phyloP scores from a whole-genome alignment of 64 coral and sea anemone genomes.

The Stylophora pistillata region DNA sequence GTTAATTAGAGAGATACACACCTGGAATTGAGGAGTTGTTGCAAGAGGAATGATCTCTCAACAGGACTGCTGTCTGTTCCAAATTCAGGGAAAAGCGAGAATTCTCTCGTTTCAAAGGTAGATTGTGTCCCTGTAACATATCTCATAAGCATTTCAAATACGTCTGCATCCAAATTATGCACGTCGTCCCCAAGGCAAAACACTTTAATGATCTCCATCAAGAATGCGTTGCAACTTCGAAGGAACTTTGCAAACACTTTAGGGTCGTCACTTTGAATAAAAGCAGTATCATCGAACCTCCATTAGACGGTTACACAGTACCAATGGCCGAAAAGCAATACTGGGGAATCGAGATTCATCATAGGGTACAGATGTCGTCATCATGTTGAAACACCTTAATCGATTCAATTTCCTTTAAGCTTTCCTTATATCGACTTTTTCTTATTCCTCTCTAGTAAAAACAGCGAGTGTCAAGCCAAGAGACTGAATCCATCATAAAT shows the following conservation, averaged over 20 bases:
- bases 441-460: too few relatives aligned
- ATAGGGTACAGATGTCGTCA: too few relatives aligned
- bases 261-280: neutral
- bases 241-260: conserved; percentile 10
- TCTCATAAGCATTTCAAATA: conserved; percentile 62
- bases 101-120: conserved; percentile 29
- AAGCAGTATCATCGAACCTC: neutral
- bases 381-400: too few relatives aligned
- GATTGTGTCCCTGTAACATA: conserved; percentile 44
- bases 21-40: conserved; percentile 72
- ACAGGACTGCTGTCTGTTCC: conserved; percentile 62
- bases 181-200: conserved; percentile 62
- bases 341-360: too few relatives aligned
- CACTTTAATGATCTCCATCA: conserved; percentile 78
- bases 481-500: too few relatives aligned
- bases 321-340: neutral
- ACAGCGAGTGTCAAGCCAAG: too few relatives aligned
- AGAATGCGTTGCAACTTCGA: conserved; percentile 72
- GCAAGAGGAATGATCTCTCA: conserved; percentile 77
- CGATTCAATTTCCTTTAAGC: too few relatives aligned
- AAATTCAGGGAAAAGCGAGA: conserved; percentile 68
- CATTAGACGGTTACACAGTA: too few relatives aligned
- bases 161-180: conserved; percentile 29
- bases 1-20: neutral
- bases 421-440: too few relatives aligned